These are phyloP conservation scores for Cephalotes varians DNA, from an alignment of 2,888 invertebrate genomes.

Conservation along the genomic window DNA sequence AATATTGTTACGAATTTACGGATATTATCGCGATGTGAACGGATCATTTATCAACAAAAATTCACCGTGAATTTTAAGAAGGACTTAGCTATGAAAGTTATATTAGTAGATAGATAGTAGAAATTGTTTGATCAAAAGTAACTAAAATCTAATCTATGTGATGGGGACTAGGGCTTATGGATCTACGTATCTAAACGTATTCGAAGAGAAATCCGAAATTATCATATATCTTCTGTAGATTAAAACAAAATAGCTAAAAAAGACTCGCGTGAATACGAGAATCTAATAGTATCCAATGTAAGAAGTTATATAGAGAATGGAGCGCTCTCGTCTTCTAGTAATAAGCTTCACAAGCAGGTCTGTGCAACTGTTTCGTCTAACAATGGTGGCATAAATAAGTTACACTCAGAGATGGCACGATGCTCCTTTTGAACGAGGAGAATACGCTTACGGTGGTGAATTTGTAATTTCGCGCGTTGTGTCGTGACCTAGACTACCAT, in stretches of 20 bases:
- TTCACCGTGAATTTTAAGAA: conserved; percentile 7
- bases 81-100: background rate
- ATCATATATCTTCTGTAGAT: background rate
- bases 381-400: conserved; percentile 49
- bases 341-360: conserved; percentile 31
- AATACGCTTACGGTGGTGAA: conserved; percentile 50
- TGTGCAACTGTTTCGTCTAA: conserved; percentile 43
- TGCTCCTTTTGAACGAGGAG: conserved; percentile 51
- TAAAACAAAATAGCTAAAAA: conserved; percentile 15
- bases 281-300: conserved; percentile 6
- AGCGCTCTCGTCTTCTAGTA: conserved; percentile 21
- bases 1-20: conserved; percentile 15
- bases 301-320: background rate
- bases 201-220: background rate
- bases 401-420: conserved; percentile 36
- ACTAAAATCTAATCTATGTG: background rate
- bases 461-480: conserved; percentile 43
- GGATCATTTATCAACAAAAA: background rate
- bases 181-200: background rate
- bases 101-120: background rate
- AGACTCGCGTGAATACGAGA: background rate
- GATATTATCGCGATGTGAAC: background rate
- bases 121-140: background rate
- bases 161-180: background rate
- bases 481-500: conserved; percentile 23